These are phyloP conservation scores for Tethya wilhelma DNA, from an alignment of 37 sponge, comb jelly and placozoan genomes.

Conservation along the genomic window DNA sequence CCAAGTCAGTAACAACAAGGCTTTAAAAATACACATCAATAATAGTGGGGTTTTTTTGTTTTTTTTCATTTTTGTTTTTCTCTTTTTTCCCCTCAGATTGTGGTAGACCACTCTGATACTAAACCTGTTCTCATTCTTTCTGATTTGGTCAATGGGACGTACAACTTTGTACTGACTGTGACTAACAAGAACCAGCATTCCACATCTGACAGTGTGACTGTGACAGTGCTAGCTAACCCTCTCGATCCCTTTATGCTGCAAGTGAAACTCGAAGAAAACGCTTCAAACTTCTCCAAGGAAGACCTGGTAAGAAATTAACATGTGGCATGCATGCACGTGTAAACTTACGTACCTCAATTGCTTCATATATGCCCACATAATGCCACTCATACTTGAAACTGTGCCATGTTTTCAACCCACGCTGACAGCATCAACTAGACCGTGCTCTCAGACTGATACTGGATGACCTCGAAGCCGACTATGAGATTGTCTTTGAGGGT, in stretches of 20 bases:
- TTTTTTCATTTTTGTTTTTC: no score
- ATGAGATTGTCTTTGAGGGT: conserved; percentile 5
- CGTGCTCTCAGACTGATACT: conserved; percentile 11
- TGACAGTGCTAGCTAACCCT: conserved; percentile 47
- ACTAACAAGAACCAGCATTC: conserved; percentile 20
- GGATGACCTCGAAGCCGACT: conserved; percentile 1
- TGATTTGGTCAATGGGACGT: conserved; percentile 78
- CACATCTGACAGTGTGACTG: conserved; percentile 19
- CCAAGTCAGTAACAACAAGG: no score
- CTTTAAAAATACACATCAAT: no score
- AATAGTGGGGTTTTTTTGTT: no score
- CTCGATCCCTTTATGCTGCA: conserved; percentile 3
- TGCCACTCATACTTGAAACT: background rate
- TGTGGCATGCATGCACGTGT: conserved; percentile 20
- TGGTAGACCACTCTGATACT: conserved; percentile 59
- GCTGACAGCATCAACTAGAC: conserved; percentile 8
- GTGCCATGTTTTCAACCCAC: background rate
- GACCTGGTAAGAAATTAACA: conserved; percentile 25
- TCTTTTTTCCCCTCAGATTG: conserved; percentile 25
- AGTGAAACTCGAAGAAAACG: conserved; percentile 14
- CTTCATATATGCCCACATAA: background rate
- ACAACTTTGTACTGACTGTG: conserved; percentile 76
- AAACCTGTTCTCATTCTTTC: conserved; percentile 64
- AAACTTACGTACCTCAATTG: background rate
- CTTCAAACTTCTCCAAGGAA: conserved; percentile 16